These are phyloP conservation scores for Drosophila tsacasi DNA, from an alignment of 1,140 invertebrate genomes.

Conservation along the genomic window DNA sequence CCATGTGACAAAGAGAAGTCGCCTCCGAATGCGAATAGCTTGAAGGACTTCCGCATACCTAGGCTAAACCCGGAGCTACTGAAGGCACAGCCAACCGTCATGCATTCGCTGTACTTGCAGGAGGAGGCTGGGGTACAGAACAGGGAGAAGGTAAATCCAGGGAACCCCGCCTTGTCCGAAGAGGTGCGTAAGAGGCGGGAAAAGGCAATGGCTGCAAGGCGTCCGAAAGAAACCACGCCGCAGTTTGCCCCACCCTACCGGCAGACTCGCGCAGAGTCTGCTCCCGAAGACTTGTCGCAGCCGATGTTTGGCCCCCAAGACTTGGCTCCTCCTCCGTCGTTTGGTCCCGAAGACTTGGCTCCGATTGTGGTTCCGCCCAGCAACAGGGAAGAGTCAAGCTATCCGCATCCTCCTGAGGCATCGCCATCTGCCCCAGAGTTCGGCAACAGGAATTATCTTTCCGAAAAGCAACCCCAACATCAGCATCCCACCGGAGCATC, in stretches of 20 bases:
- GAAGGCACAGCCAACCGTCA: conserved; percentile 9
- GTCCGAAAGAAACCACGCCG: not conserved
- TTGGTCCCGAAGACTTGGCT: not conserved
- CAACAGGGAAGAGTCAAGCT: not conserved
- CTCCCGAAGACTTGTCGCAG: not conserved
- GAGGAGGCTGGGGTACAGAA: not conserved
- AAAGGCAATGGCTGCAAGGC: conserved; percentile 1
- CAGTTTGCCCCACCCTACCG: conserved; percentile 47
- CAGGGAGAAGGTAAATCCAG: not conserved
- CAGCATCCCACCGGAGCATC: not conserved
- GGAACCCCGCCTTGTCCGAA: too few relatives aligned
- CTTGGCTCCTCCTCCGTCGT: not conserved
- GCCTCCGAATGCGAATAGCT: too few relatives aligned
- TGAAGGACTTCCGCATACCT: not conserved
- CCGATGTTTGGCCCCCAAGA: not conserved
- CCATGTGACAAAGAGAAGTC: not conserved
- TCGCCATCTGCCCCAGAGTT: not conserved
- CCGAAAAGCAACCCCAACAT: conserved; percentile 19
- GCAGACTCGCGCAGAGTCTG: not conserved
- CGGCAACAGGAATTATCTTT: not conserved
- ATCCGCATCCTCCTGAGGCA: not conserved
- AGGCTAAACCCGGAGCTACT: not conserved
- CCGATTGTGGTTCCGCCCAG: not conserved
- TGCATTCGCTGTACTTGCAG: conserved; percentile 4
- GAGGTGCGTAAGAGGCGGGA: not conserved